A percentile compares a stretch with the other conserved stretches of the same genome.
Conservation (phyloP, 1,140 invertebrate genomes). For the Papilio helenus region DNA sequence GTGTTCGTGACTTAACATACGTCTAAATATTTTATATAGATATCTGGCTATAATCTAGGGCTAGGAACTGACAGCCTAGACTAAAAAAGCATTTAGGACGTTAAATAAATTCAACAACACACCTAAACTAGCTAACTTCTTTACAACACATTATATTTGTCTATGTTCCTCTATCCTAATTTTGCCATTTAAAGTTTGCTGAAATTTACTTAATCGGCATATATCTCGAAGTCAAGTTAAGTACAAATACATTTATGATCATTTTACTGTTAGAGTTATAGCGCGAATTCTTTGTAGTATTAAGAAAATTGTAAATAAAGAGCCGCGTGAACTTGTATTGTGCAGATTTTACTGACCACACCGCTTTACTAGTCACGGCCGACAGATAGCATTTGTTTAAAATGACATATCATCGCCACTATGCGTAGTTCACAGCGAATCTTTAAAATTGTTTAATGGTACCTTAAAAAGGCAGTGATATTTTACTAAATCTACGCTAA, state of each 20-base stretch:
- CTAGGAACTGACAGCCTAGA: not conserved
- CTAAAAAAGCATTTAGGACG: not conserved
- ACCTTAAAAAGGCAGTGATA: too few relatives aligned
- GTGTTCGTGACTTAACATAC: constrained; percentile 23
- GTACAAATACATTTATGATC: not conserved
- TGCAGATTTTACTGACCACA: not conserved
- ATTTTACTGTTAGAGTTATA: not conserved
- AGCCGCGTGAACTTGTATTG: not conserved
- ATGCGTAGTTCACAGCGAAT: not conserved
- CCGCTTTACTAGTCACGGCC: constrained; percentile 29
- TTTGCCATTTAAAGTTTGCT: too few relatives aligned
- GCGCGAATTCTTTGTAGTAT: not conserved
- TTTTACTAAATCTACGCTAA: too few relatives aligned
- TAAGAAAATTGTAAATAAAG: not conserved
- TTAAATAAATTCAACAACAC: not conserved
- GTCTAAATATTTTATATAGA: not conserved
- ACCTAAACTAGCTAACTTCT: not conserved
- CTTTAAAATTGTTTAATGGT: too few relatives aligned
- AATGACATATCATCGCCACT: not conserved
- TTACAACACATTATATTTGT: not conserved
- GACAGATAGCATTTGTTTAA: not conserved
- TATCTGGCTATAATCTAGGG: not conserved
- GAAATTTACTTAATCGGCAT: not conserved
- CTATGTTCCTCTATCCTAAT: not conserved
- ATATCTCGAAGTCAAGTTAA: not conserved